phyloP scores from a whole-genome alignment of 53 echinoderm and acorn worm species.

The Echinometra lucunter region DNA sequence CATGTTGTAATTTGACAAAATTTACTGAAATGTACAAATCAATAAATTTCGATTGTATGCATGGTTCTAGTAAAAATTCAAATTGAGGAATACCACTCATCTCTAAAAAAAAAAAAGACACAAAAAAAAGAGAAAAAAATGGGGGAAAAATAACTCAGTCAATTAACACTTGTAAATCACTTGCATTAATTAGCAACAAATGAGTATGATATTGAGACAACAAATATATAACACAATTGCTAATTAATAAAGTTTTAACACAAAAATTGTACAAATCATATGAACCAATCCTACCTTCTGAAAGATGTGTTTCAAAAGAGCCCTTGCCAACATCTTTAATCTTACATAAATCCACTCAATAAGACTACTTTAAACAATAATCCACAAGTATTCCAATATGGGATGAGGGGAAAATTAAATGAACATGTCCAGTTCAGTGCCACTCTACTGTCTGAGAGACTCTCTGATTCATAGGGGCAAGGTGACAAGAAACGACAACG shows the following conservation, averaged over 20 bases:
- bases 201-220: not conserved
- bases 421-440: not conserved
- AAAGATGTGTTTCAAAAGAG: slow-evolving; percentile 58
- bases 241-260: too few relatives aligned
- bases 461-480: not conserved
- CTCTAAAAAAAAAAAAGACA: too few relatives aligned
- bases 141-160: too few relatives aligned
- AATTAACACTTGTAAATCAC: not conserved
- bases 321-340: slow-evolving; percentile 51
- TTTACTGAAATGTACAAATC: too few relatives aligned
- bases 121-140: too few relatives aligned
- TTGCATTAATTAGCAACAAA: not conserved
- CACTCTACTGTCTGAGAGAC: not conserved
- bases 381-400: not conserved
- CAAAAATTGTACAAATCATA: too few relatives aligned
- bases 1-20: too few relatives aligned
- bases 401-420: not conserved
- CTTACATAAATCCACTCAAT: slow-evolving; percentile 1
- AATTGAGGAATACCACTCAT: too few relatives aligned
- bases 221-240: not conserved
- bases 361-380: not conserved
- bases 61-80: too few relatives aligned
- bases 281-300: slow-evolving; percentile 41
- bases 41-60: too few relatives aligned
- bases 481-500: not conserved